Evolutionary conservation across 2,888 invertebrate species (phyloP).

Genomic region (Trileptium ribeirensis): DNA sequence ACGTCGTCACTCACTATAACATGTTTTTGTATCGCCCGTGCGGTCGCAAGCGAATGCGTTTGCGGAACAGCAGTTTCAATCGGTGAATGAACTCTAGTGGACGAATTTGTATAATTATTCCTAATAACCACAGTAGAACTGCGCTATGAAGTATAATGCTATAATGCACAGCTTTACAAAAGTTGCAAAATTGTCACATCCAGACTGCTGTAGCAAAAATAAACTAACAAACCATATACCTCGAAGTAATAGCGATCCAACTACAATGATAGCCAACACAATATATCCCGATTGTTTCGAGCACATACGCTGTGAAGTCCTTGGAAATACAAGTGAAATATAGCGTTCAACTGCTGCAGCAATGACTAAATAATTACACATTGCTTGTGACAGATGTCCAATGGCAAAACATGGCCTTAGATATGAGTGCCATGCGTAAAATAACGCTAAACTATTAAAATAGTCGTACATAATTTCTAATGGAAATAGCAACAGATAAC

Average conservation of each 20-base stretch:
- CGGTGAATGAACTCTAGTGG: too few species aligned
- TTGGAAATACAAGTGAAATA: not conserved
- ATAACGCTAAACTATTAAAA: not conserved
- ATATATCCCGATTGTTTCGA: not conserved
- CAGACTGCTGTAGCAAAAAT: too few species aligned
- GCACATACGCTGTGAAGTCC: not conserved
- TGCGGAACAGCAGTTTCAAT: too few species aligned
- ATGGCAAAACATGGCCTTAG: not conserved
- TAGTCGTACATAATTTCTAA: constrained; percentile 12
- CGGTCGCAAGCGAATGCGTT: too few species aligned
- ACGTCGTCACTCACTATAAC: too few species aligned
- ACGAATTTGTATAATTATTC: too few species aligned
- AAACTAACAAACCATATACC: too few species aligned
- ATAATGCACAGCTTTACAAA: too few species aligned
- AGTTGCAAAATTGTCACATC: too few species aligned
- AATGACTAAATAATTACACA: constrained; percentile 6
- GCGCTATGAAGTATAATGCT: too few species aligned
- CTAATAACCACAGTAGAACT: too few species aligned
- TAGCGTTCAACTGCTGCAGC: constrained; percentile 1
- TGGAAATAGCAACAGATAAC: constrained; percentile 9
- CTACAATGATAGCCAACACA: not conserved
- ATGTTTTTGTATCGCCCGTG: too few species aligned
- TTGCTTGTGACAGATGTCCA: not conserved
- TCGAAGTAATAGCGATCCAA: not conserved
- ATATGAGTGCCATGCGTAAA: constrained; percentile 16